phyloP scores from a whole-genome alignment of 1,140 invertebrate genomes.

The Cyclina sinensis region DNA sequence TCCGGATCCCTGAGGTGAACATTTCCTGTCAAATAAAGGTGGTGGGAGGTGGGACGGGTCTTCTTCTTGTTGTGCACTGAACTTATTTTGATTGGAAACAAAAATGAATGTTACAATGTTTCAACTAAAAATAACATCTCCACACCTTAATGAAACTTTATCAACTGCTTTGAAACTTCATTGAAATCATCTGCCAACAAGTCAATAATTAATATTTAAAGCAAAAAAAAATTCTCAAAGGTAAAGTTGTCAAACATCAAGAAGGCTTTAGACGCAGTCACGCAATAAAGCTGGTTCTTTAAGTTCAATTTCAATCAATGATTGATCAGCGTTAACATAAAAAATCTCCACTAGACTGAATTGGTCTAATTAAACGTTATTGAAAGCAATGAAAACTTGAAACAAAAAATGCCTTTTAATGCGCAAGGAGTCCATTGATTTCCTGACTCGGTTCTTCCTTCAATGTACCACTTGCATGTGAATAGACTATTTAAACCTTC shows the following conservation, averaged over 20 bases:
- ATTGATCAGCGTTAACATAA: not conserved
- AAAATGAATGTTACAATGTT: too few relatives aligned
- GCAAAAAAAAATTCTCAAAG: not conserved
- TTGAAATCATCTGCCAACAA: not conserved
- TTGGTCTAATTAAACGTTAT: conserved; percentile 47
- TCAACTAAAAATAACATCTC: too few relatives aligned
- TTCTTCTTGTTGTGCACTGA: too few relatives aligned
- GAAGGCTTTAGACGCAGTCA: not conserved
- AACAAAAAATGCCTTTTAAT: conserved; percentile 55
- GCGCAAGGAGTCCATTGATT: conserved; percentile 24
- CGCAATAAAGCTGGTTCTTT: not conserved
- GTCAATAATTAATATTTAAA: conserved; percentile 14
- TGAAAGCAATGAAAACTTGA: conserved; percentile 49
- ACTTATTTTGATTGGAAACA: too few relatives aligned
- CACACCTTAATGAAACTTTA: too few relatives aligned
- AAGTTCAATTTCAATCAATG: conserved; percentile 12
- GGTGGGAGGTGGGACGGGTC: too few relatives aligned
- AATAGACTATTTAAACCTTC: conserved; percentile 21
- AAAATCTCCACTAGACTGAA: not conserved
- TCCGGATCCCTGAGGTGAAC: too few relatives aligned
- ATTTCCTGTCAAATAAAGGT: too few relatives aligned
- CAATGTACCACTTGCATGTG: conserved; percentile 40
- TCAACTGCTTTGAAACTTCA: not conserved
- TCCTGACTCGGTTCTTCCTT: not conserved
- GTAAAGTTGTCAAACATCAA: not conserved